Percentiles rank a stretch among this genome's conserved stretches.
phyloP scores from a whole-genome alignment of 1,140 invertebrate genomes.

The Pissodes strobi region DNA sequence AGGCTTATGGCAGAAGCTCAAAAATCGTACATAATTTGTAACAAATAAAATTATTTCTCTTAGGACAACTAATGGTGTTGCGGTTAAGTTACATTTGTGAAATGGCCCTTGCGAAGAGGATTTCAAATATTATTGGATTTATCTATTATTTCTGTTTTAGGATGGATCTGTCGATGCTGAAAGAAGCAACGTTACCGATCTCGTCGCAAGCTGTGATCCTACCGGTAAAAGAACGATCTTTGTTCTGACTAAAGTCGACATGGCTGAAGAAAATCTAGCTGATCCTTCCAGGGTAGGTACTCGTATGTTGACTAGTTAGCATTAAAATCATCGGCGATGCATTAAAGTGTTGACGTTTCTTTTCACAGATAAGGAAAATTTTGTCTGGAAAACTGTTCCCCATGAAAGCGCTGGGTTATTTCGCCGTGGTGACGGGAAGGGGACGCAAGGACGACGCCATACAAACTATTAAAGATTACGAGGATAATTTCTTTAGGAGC shows the following conservation, averaged over 20 bases:
- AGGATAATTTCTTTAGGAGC: slow-evolving; percentile 92
- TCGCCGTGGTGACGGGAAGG: slow-evolving; percentile 96
- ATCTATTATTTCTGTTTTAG: too few species aligned
- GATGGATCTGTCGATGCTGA: slow-evolving; percentile 99
- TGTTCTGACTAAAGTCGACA: slow-evolving; percentile 97
- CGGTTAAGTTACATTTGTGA: too few species aligned
- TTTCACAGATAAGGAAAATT: slow-evolving; percentile 94
- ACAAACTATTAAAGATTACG: slow-evolving; percentile 90
- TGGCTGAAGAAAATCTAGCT: slow-evolving; percentile 93
- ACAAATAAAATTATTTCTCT: too few species aligned
- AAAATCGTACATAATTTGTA: too few species aligned
- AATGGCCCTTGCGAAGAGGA: too few species aligned
- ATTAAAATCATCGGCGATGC: too few species aligned
- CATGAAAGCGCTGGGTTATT: slow-evolving; percentile 99
- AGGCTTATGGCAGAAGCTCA: too few species aligned
- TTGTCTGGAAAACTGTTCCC: slow-evolving; percentile 96
- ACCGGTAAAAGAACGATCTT: slow-evolving; percentile 96
- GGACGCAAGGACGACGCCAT: slow-evolving; percentile 93
- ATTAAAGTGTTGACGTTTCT: too few species aligned
- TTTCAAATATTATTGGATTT: too few species aligned
- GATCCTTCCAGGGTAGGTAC: slow-evolving; percentile 89
- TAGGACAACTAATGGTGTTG: too few species aligned
- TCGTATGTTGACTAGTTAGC: too few species aligned
- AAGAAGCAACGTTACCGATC: slow-evolving; percentile 96
- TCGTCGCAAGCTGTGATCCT: slow-evolving; percentile 95